Base-by-base conservation (phyloP, 2,888 invertebrate genomes). In the Onthophagus sagittarius region DNA sequence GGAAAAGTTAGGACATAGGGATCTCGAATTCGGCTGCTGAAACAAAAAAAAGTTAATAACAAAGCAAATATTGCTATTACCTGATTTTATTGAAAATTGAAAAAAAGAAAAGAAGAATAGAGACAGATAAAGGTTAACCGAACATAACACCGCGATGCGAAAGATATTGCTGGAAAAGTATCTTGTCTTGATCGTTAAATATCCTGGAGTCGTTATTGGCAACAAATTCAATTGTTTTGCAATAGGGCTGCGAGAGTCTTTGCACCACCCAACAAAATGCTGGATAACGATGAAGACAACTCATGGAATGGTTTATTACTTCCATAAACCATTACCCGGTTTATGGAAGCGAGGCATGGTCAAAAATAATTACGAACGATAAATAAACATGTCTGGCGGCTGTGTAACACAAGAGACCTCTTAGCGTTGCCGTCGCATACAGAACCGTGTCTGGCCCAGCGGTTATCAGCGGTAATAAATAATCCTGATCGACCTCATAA, bases 221-320 rank as follows among this genome's bases (percentile, higher is more conserved):
- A 75, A 75, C 15, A 72, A 72, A 0, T 69, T 76, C 63, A 73
- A 75, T 71, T 75, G 75, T 4, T 75, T 72, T n/a, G 74, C 7
- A 3, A 13, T 4, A 64, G 23, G 9, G 64, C 64, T 0, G 15
- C 71, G 15, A 11, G 32, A 11, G 63, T 63, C 5, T 32, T 63
- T 0, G 32, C 11, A 3, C 13, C 31, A n/a, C 71, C 63, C 74
- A 0, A 14, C 69, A 1, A 69, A 71, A 7, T 33, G 65, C 1
- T 33, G 7, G 14, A 11, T 65, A 3, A 23, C 32, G 7, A 64
- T 77, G 2, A 14, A 9, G 4, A 69, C 75, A 23, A 15, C 31
- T 3, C 63, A 71, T n/a, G 63, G 31, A 5, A 62, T 71, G 6
- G 32, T 71, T n/a, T n/a, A n/a, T n/a, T n/a, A n/a, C n/a, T n/a